Percentiles rank a stretch among this genome's conserved stretches.
phyloP scores from a whole-genome alignment of 2,113 vertebrate species.

The Prochilodus magdalenae region DNA sequence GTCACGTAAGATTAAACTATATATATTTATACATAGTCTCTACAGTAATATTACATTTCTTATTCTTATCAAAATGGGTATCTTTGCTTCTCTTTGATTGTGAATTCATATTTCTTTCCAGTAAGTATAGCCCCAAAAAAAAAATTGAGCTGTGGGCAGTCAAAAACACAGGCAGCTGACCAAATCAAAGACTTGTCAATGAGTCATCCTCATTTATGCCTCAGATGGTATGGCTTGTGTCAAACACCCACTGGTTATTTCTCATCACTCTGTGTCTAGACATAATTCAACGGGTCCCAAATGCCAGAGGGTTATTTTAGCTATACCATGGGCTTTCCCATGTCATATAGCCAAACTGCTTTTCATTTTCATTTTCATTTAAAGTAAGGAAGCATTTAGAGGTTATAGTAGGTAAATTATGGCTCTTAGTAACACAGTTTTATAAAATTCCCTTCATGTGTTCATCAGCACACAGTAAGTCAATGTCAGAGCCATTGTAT shows the following conservation, averaged over 20 bases:
- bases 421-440: background rate
- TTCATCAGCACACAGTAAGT: background rate
- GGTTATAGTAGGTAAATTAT: background rate
- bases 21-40: background rate
- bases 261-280: conserved; percentile 30
- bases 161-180: background rate
- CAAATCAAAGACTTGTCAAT: conserved; percentile 11
- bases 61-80: background rate
- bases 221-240: background rate
- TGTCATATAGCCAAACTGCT: background rate
- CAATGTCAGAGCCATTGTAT: no score
- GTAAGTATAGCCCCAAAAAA: conserved; percentile 12
- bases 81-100: background rate
- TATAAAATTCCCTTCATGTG: background rate
- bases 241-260: conserved; percentile 37
- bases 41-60: background rate
- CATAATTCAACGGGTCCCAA: background rate
- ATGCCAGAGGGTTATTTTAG: conserved; percentile 3
- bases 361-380: background rate
- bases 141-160: background rate
- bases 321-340: conserved; percentile 2
- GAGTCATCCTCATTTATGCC: conserved; percentile 22
- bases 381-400: background rate
- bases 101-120: conserved; percentile 2
- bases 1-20: background rate